Base-by-base conservation (phyloP, 1,140 invertebrate species). In the Drosophila punjabiensis region DNA sequence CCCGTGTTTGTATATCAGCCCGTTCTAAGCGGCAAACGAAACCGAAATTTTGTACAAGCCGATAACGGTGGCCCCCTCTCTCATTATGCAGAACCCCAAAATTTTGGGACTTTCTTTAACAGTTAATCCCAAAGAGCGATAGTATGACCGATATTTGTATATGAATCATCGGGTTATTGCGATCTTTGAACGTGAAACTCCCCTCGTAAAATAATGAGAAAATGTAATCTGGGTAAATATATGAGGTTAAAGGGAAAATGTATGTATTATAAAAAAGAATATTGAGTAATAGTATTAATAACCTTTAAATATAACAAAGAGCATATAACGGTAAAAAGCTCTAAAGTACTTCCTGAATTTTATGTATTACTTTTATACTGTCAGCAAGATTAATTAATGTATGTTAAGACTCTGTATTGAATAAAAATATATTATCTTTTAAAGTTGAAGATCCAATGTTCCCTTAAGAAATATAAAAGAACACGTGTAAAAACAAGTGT, bases 21-120 rank as follows among this genome's bases (percentile, higher is more conserved):
- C 55, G 76, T 79, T 79, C 76, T 79, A 79, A 79, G 76, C 39
- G 45, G 59, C 58, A 79, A 79, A 79, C 43, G 76, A 79, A 79
- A 78, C 58, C 58, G 76, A 78, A 78, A 78, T 74, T 66, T 73
- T 71, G 70, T 73, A 73, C 69, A 52, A 28, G 33, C 55, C 70
- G 45, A 73, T 74, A 74, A 74, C 68, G 68, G 70, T 37, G 41
- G 37, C 55, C 37, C 68, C 66, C 24, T 2, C 24, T 24, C 45
- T 71, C 56, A 56, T 48, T 71, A 71, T 71, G 68, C 68, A 69
- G 68, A 71, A 62, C 69, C 47, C 55, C 8, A 50, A 33, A 24
- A 18, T 7, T 43, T 43, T 16, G 37, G 47, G 52, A 48, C 70
- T 74, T 74, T 74, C 70, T 74, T 74, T n/a, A 74, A 43, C 68